Evolutionary conservation across 2,797 vertebrate species (phyloP), one percentile per base, ranked within the genome.

Genomic region (Calcarius lapponicus): DNA sequence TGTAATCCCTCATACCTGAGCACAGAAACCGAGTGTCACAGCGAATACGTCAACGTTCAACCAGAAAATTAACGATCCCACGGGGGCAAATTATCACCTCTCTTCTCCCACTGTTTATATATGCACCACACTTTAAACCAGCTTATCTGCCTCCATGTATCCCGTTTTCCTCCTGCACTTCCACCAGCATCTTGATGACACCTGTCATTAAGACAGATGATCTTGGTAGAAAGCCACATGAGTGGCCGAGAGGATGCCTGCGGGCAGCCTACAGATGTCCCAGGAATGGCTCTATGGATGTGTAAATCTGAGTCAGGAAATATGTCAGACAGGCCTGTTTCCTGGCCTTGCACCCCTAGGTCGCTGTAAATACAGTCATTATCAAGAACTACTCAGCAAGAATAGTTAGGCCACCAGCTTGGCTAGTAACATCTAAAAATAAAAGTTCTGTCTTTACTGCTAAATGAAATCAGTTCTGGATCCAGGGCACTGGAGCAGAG

Each of bases 321-420:
- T 53, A 66, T 72, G 94, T 86, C 88, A 92, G 92, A 95, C 90
- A 90, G 95, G 62, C 76, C 95, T 96, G 94, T 95, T 97, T 96
- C 96, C 96, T 96, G 94, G 88, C 95, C 93, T 95, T 81, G 70
- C 66, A 95, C 93, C 80, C 70, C 72, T 53, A 70, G 90, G 94
- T 95, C 11, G 0, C 62, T 53, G 81, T 64, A 87, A 92, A 90
- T 47, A 54, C 62, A 70, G 40, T 65, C 80, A 72, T 82, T 54
- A 94, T 51, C 67, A 86, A 83, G 73, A 86, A 60, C 3, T 5
- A 72, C 76, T 90, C 16, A 79, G 76, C 58, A 84, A 67, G 72
- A 36, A 54, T 17, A 82, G 69, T 50, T 64, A 69, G 54, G n/a
- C 58, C 26, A 62, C 48, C 50, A 72, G 12, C 11, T 79, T 75